These are phyloP conservation scores for Mayetiola destructor DNA, from an alignment of 2,888 invertebrate species.

Conservation along the genomic window DNA sequence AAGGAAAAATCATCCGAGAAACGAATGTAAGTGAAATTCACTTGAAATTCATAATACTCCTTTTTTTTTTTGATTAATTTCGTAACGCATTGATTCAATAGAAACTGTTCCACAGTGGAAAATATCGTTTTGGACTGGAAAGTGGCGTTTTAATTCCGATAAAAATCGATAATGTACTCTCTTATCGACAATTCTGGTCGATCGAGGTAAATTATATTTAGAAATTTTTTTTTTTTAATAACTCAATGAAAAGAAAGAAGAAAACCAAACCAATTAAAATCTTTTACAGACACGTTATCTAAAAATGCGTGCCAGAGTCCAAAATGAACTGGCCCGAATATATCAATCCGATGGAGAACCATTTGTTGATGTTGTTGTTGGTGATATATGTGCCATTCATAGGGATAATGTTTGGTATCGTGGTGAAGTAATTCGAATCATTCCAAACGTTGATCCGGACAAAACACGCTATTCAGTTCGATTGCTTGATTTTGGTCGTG, in stretches of 20 bases:
- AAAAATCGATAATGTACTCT: background rate
- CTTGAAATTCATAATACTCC: background rate
- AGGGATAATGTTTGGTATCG: background rate
- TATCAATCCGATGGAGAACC: background rate
- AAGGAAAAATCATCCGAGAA: background rate
- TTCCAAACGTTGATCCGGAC: background rate
- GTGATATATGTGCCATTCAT: background rate
- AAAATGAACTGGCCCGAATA: background rate
- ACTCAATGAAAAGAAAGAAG: background rate
- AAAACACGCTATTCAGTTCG: background rate
- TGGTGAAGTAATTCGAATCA: background rate
- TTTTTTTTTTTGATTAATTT: no score
- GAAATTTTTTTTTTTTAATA: no score
- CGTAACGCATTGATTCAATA: no score
- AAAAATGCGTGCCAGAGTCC: background rate
- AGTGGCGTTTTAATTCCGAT: no score
- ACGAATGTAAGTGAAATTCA: background rate
- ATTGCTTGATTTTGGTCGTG: background rate
- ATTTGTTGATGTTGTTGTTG: background rate
- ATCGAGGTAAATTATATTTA: background rate
- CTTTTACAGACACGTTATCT: background rate
- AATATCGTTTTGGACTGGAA: no score
- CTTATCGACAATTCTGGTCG: background rate
- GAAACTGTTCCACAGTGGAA: no score
- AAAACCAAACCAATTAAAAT: background rate